These are phyloP conservation scores for Zosterops japonicus DNA, from an alignment of 2,113 vertebrate genomes.

Conservation along the genomic window DNA sequence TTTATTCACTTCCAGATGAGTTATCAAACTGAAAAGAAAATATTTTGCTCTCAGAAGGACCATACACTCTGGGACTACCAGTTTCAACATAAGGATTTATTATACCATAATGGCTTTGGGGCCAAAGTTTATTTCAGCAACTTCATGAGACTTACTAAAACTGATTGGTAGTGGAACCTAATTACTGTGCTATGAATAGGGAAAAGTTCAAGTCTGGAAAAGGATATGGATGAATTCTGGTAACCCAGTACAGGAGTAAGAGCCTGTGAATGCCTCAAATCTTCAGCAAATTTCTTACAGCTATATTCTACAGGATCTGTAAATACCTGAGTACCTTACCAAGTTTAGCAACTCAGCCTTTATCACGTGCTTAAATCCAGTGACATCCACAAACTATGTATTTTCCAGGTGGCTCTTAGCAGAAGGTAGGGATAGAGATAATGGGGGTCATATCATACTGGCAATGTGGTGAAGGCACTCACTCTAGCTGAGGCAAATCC, in stretches of 20 bases:
- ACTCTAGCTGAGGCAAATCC: not conserved
- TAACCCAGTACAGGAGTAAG: not conserved
- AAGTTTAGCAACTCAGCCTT: not conserved
- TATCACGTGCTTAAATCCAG: not conserved
- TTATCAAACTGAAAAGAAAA: constrained; percentile 4
- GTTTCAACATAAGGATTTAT: not conserved
- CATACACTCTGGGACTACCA: not conserved
- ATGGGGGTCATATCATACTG: not conserved
- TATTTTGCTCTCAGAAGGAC: constrained; percentile 6
- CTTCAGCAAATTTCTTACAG: not conserved
- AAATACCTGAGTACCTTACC: not conserved
- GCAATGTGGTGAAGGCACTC: not conserved
- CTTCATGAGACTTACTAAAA: not conserved
- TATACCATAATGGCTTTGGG: not conserved
- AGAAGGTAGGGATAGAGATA: not conserved
- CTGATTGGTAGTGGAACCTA: not conserved
- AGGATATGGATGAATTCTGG: not conserved
- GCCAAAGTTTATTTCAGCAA: not conserved
- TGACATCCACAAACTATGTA: not conserved
- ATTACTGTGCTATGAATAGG: not conserved
- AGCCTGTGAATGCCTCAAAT: not conserved
- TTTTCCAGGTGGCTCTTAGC: not conserved
- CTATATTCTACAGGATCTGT: not conserved
- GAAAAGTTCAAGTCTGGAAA: not conserved
- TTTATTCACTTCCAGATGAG: not conserved